Evolutionary conservation across 2,113 vertebrate genomes (phyloP).

Genomic region (Gobiocypris rarus): DNA sequence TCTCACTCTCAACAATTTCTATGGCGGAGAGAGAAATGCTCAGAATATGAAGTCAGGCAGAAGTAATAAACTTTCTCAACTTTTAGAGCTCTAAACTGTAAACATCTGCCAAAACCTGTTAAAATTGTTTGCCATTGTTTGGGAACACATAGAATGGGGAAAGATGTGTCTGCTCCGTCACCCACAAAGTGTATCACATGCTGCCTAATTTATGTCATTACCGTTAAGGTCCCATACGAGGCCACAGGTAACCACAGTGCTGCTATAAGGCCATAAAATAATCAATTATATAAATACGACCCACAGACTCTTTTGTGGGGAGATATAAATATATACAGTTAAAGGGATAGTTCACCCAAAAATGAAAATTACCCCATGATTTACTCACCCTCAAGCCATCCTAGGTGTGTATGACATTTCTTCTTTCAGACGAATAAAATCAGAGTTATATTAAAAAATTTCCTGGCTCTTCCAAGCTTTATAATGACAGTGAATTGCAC

Average conservation of each 20-base stretch:
- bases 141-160: not conserved
- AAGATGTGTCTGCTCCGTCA: not conserved
- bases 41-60: slow-evolving; percentile 63
- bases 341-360: too few species aligned
- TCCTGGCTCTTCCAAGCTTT: too few species aligned
- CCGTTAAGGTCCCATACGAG: not conserved
- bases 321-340: not conserved
- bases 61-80: slow-evolving; percentile 70
- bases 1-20: slow-evolving; percentile 64
- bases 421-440: too few species aligned
- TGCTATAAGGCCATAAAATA: not conserved
- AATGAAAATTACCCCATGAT: too few species aligned
- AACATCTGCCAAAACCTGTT: not conserved
- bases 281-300: too few species aligned
- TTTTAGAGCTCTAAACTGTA: slow-evolving; percentile 48
- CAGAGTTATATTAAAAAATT: too few species aligned
- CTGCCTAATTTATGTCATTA: not conserved
- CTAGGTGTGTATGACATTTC: too few species aligned
- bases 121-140: not conserved
- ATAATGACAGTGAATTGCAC: too few species aligned
- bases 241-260: not conserved
- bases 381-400: too few species aligned
- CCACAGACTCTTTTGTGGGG: too few species aligned
- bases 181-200: not conserved
- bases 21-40: slow-evolving; percentile 56